These are phyloP conservation scores for Esperia sulphurella DNA, from an alignment of 2,888 invertebrate genomes.

Conservation along the genomic window DNA sequence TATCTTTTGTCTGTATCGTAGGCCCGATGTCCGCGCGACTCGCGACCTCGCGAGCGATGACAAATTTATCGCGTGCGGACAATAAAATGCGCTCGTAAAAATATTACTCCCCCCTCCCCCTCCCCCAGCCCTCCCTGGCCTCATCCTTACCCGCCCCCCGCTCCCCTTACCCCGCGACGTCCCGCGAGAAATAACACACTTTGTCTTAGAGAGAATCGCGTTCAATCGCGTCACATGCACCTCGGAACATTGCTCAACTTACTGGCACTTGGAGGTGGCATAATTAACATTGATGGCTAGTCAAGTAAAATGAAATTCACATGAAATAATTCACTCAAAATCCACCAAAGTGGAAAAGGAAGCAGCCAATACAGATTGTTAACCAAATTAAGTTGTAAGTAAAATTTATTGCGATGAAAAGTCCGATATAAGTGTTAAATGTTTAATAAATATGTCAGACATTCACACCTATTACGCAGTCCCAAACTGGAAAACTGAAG, in stretches of 20 bases:
- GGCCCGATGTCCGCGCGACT: background rate
- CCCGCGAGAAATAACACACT: constrained; percentile 74
- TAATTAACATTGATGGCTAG: background rate
- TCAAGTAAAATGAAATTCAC: too few relatives aligned
- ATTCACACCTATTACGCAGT: too few relatives aligned
- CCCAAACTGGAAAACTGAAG: too few relatives aligned
- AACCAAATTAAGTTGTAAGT: too few relatives aligned
- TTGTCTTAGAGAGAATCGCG: constrained; percentile 68
- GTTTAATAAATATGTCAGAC: too few relatives aligned
- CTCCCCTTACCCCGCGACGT: constrained; percentile 20
- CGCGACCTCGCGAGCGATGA: constrained; percentile 39
- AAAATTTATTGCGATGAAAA: too few relatives aligned
- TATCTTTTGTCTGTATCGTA: too few relatives aligned
- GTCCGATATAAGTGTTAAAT: too few relatives aligned
- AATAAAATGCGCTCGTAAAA: constrained; percentile 73
- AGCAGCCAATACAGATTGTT: too few relatives aligned
- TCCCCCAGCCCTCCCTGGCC: constrained; percentile 14
- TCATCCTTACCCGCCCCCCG: constrained; percentile 16
- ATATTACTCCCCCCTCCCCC: constrained; percentile 52
- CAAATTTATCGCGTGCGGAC: constrained; percentile 67
- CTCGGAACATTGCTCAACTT: constrained; percentile 20
- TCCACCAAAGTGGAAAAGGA: too few relatives aligned
- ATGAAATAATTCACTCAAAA: too few relatives aligned
- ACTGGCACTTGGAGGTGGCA: background rate
- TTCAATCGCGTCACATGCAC: constrained; percentile 44